Evolutionary conservation across 2,113 vertebrate genomes (phyloP).

Genomic region (Osmerus eperlanus): DNA sequence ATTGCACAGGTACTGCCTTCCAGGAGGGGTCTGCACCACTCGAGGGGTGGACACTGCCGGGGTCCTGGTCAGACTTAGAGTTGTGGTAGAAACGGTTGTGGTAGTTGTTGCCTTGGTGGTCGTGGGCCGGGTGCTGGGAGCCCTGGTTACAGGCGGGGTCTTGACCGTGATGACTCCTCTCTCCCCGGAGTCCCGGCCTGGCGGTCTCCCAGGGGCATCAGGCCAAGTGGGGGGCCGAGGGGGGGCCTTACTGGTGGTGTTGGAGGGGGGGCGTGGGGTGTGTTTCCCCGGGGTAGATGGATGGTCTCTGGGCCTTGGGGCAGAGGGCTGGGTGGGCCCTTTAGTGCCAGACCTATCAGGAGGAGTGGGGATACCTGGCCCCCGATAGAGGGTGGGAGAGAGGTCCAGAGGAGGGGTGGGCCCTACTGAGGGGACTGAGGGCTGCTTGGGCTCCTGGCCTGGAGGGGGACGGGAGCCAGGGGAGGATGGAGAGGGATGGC

Average conservation of each 20-base stretch:
- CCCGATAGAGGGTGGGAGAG: slow-evolving; percentile 34
- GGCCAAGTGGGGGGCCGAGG: slow-evolving; percentile 32
- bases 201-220: slow-evolving; percentile 27
- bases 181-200: not conserved
- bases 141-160: not conserved
- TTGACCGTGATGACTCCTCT: not conserved
- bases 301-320: slow-evolving; percentile 36
- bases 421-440: slow-evolving; percentile 4
- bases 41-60: slow-evolving; percentile 60
- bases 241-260: slow-evolving; percentile 52
- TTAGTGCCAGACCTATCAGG: slow-evolving; percentile 23
- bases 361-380: slow-evolving; percentile 12
- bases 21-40: slow-evolving; percentile 46
- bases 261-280: slow-evolving; percentile 36
- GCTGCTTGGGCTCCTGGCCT: slow-evolving; percentile 29
- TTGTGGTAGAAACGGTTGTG: slow-evolving; percentile 7
- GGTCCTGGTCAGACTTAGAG: slow-evolving; percentile 51
- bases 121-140: slow-evolving; percentile 21
- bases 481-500: slow-evolving; percentile 20
- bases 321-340: slow-evolving; percentile 10
- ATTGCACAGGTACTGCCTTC: slow-evolving; percentile 70
- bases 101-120: slow-evolving; percentile 7
- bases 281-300: slow-evolving; percentile 13
- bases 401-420: slow-evolving; percentile 46
- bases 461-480: slow-evolving; percentile 34